Evolutionary conservation across 2,888 invertebrate species (phyloP).

Genomic region (Orgyia antiqua): DNA sequence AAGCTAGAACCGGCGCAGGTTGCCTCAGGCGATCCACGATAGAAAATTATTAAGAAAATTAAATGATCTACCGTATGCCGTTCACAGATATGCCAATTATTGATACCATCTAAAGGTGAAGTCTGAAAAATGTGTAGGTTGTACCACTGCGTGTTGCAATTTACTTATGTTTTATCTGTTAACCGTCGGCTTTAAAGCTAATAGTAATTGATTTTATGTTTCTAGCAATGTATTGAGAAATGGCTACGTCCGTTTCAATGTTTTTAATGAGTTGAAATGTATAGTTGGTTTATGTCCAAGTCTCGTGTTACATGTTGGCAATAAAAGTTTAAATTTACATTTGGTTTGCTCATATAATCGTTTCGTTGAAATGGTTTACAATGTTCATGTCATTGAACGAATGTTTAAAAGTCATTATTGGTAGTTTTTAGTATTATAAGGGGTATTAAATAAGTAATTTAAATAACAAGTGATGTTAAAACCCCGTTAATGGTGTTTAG

Average conservation of each 20-base stretch:
- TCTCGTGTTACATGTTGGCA: slow-evolving; percentile 11
- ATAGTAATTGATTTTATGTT: slow-evolving; percentile 63
- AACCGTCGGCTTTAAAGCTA: slow-evolving; percentile 46
- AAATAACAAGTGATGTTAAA: no score
- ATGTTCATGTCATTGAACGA: slow-evolving; percentile 3
- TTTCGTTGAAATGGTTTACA: slow-evolving; percentile 4
- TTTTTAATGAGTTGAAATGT: slow-evolving; percentile 26
- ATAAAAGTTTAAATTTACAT: slow-evolving; percentile 15
- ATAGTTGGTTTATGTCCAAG: slow-evolving; percentile 16
- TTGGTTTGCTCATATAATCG: slow-evolving; percentile 3
- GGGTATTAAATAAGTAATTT: slow-evolving; percentile 6
- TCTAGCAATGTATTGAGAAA: slow-evolving; percentile 36
- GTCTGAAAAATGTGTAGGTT: slow-evolving; percentile 66
- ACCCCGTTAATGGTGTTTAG: slow-evolving; percentile 1
- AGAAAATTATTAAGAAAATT: slow-evolving; percentile 78
- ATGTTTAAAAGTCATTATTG: slow-evolving; percentile 4
- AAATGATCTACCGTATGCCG: slow-evolving; percentile 71
- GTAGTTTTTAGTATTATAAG: slow-evolving; percentile 1
- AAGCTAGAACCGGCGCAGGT: slow-evolving; percentile 45
- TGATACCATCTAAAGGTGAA: slow-evolving; percentile 60
- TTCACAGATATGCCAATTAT: slow-evolving; percentile 74
- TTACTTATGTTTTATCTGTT: slow-evolving; percentile 53
- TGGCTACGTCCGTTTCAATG: slow-evolving; percentile 21
- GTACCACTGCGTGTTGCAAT: slow-evolving; percentile 45
- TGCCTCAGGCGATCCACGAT: slow-evolving; percentile 60